Base-by-base conservation (phyloP, 2,113 vertebrate genomes). In the Aspiorhynchus laticeps region DNA sequence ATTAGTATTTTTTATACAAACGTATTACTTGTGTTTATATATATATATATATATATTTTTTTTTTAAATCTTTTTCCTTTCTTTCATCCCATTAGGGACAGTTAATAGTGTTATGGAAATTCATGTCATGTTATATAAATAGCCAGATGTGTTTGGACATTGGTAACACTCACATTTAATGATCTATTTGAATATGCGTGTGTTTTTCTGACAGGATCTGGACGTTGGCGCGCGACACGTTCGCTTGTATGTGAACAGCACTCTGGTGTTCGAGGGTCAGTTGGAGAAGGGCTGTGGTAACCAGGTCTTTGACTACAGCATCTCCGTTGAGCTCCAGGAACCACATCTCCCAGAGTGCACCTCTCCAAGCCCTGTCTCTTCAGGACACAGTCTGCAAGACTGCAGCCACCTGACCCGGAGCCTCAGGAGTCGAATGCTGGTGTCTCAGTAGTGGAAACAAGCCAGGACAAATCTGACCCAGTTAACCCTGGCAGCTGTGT, bases 181-280 rank as follows among this genome's bases (percentile, higher is more conserved):
- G 36, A 73, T 24, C 19, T 1, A 24, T 73, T 38, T 38, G 33
- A 85, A 71, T 63, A 41, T 79, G 19, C 53, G 24, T 83, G 14
- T 87, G 43, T 67, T 56, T 87, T 87, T 75, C 15, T 38, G 65
- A 33, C 88, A 99, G 98, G 96, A 97, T 71, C 95, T 99, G 74
- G 95, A 96, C 61, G 56, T 97, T 5, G 96, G 97, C 73, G 98
- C 95, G 24, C 96, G 94, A 80, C 93, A 96, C 2, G 93, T 99
- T 89, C 97, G 95, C 91, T 83, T 99, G 21, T 99, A 98, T 38
- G 90, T 98, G 61, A 96, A 98, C 93, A 95, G 96, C 93, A 95
- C 91, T 0, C 91, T 98, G 85, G 92, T 97, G 77, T 99, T 97
- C 88, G 96, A 97, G 73, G 97, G 97, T 0, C 91, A 95, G 79